phyloP scores from a whole-genome alignment of 2,888 invertebrate genomes.

The Papilio elwesi region DNA sequence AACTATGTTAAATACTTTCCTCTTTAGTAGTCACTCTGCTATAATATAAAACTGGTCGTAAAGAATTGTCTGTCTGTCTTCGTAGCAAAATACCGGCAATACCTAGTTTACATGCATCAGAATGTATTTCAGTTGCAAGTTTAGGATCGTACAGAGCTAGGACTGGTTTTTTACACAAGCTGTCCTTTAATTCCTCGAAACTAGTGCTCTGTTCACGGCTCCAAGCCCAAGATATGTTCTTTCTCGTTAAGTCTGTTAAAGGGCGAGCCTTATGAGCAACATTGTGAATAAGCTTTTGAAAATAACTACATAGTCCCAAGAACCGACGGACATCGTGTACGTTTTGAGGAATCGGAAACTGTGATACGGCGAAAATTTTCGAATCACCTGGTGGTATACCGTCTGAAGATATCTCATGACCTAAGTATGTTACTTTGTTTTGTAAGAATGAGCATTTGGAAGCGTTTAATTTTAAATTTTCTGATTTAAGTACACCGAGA shows the following conservation, averaged over 20 bases:
- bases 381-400: slow-evolving; percentile 46
- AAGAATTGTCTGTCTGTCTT: slow-evolving; percentile 41
- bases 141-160: slow-evolving; percentile 49
- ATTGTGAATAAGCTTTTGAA: slow-evolving; percentile 50
- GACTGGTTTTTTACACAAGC: slow-evolving; percentile 45
- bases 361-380: slow-evolving; percentile 44
- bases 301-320: slow-evolving; percentile 50
- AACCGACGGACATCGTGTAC: slow-evolving; percentile 50
- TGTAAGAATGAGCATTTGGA: slow-evolving; percentile 49
- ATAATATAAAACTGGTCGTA: slow-evolving; percentile 51
- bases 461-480: slow-evolving; percentile 48
- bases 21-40: slow-evolving; percentile 51
- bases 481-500: slow-evolving; percentile 32
- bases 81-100: slow-evolving; percentile 53
- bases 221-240: slow-evolving; percentile 46
- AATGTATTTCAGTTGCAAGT: slow-evolving; percentile 48
- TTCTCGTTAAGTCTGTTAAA: slow-evolving; percentile 47
- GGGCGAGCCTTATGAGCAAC: slow-evolving; percentile 50
- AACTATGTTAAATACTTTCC: slow-evolving; percentile 54
- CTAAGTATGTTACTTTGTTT: slow-evolving; percentile 45
- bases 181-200: slow-evolving; percentile 44
- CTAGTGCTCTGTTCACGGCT: slow-evolving; percentile 36
- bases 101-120: slow-evolving; percentile 50
- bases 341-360: slow-evolving; percentile 46
- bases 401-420: slow-evolving; percentile 46